phyloP scores from a whole-genome alignment of 2,888 invertebrate species.

The Caenorhabditis parvicauda region DNA sequence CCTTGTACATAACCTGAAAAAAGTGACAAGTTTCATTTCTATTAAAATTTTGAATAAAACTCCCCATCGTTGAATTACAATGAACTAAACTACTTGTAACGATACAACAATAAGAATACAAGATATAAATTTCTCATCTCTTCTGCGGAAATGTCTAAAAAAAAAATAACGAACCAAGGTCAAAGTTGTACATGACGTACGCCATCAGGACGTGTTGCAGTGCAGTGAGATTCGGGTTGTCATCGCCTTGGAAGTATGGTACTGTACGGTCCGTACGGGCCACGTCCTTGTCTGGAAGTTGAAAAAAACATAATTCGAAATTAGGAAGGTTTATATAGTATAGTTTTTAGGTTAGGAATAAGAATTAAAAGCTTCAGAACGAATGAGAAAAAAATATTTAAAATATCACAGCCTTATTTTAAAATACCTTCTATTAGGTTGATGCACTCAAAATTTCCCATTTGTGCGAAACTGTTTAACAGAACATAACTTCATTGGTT shows the following conservation, averaged over 20 bases:
- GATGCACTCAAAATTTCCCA: too few relatives aligned
- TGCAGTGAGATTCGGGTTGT: constrained; percentile 81
- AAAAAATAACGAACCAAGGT: constrained; percentile 71
- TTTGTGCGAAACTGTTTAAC: too few relatives aligned
- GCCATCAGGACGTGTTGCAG: constrained; percentile 93
- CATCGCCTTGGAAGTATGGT: constrained; percentile 86
- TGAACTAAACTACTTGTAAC: too few relatives aligned
- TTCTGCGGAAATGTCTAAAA: not conserved
- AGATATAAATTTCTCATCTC: not conserved
- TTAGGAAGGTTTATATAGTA: not conserved
- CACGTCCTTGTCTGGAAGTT: constrained; percentile 83
- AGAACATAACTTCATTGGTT: too few relatives aligned
- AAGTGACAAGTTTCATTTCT: constrained; percentile 67
- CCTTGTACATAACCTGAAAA: constrained; percentile 76
- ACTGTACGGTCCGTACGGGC: constrained; percentile 88
- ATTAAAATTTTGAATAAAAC: too few relatives aligned
- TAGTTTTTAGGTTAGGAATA: not conserved
- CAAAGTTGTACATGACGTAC: constrained; percentile 97
- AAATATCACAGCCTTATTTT: too few relatives aligned
- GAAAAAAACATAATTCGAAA: not conserved
- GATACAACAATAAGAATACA: not conserved
- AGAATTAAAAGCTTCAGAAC: not conserved
- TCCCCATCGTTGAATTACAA: too few relatives aligned
- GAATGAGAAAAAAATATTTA: too few relatives aligned
- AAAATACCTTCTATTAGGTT: too few relatives aligned